A percentile compares a stretch with the other conserved stretches of the same genome.
Evolutionary conservation across 2,888 invertebrate species (phyloP).

Genomic region (Drosophila quinaria): DNA sequence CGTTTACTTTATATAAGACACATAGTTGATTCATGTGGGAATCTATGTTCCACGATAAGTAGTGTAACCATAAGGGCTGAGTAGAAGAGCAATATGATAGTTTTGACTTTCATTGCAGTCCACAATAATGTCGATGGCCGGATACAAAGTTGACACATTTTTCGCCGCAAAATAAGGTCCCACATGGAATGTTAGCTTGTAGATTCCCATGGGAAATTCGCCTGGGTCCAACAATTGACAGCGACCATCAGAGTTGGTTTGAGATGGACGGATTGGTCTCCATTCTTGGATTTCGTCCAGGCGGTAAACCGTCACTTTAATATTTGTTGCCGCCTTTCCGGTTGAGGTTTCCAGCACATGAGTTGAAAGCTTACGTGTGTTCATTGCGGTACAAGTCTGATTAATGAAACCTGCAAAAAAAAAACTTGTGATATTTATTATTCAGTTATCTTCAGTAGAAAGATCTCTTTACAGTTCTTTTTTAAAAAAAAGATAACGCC

Average conservation of each 20-base stretch:
- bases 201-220: slow-evolving; percentile 88
- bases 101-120: slow-evolving; percentile 88
- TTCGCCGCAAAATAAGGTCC: slow-evolving; percentile 89
- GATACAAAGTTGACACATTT: slow-evolving; percentile 89
- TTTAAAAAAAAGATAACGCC: slow-evolving; percentile 15
- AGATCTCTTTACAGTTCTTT: slow-evolving; percentile 7
- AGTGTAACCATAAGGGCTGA: slow-evolving; percentile 92
- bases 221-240: slow-evolving; percentile 43
- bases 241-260: slow-evolving; percentile 87
- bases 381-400: slow-evolving; percentile 35
- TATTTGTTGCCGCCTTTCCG: slow-evolving; percentile 89
- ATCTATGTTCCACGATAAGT: slow-evolving; percentile 88
- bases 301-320: slow-evolving; percentile 89
- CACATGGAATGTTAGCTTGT: slow-evolving; percentile 91
- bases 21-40: background rate
- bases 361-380: slow-evolving; percentile 87
- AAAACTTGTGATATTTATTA: slow-evolving; percentile 1
- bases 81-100: slow-evolving; percentile 91
- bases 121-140: slow-evolving; percentile 92
- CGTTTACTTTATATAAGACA: background rate
- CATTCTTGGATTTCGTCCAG: slow-evolving; percentile 88
- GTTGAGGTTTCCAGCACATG: slow-evolving; percentile 91
- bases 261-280: slow-evolving; percentile 89
- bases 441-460: background rate
- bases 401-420: slow-evolving; percentile 3